These are phyloP conservation scores for Luscinia luscinia DNA, from an alignment of 2,797 vertebrate genomes.

Conservation along the genomic window DNA sequence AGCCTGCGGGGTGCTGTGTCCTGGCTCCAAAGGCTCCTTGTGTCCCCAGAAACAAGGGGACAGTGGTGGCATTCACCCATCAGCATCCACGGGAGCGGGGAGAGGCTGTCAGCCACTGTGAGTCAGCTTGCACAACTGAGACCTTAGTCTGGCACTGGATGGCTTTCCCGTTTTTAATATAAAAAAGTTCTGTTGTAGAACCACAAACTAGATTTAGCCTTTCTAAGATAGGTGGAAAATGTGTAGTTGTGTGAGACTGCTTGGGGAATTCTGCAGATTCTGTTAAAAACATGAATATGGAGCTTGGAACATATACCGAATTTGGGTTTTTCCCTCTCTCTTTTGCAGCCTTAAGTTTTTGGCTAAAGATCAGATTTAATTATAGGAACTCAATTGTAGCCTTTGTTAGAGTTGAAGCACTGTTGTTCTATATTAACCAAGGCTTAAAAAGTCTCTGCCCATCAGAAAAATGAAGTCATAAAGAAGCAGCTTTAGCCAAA, in stretches of 20 bases:
- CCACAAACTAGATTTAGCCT: background rate
- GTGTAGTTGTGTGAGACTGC: background rate
- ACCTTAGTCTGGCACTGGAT: background rate
- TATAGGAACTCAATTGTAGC: background rate
- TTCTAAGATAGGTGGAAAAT: background rate
- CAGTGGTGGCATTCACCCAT: accelerated
- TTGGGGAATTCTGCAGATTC: background rate
- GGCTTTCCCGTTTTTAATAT: background rate
- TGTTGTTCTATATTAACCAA: background rate
- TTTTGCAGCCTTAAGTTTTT: background rate
- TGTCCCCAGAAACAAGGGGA: background rate
- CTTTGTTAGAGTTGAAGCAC: background rate
- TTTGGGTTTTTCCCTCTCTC: background rate
- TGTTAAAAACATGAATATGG: background rate
- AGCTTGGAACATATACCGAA: background rate
- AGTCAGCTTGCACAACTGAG: background rate
- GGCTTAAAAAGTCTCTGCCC: background rate
- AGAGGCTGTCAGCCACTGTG: accelerated
- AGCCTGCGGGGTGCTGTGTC: accelerated
- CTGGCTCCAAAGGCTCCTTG: background rate
- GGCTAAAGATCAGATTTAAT: background rate
- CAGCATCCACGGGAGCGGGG: background rate
- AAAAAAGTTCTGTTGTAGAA: background rate
- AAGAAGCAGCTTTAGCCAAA: background rate
- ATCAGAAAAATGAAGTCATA: background rate